phyloP scores from a whole-genome alignment of 2,888 invertebrate species.

The Sturmia bella region DNA sequence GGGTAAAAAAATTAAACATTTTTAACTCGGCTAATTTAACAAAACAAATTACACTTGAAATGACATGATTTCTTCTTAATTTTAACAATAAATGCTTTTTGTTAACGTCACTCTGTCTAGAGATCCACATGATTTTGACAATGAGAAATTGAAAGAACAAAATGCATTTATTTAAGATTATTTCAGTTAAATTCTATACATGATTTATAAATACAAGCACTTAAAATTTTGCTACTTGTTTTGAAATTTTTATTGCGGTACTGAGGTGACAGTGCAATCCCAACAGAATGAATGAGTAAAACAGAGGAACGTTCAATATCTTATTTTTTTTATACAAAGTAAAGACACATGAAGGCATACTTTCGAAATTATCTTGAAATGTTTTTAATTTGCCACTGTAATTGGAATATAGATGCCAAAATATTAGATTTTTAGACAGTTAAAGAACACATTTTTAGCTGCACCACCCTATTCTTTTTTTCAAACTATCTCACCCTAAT shows the following conservation, averaged over 20 bases:
- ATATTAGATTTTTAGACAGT: too few species aligned
- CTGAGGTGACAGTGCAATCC: not conserved
- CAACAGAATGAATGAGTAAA: not conserved
- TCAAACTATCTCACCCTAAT: too few species aligned
- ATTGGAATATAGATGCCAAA: too few species aligned
- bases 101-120: constrained; percentile 37
- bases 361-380: too few species aligned
- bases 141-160: not conserved
- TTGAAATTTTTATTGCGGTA: not conserved
- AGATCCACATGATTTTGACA: constrained; percentile 29
- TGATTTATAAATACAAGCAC: not conserved
- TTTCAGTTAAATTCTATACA: constrained; percentile 34
- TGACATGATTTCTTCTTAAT: constrained; percentile 59
- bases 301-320: too few species aligned
- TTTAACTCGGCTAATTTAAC: constrained; percentile 58
- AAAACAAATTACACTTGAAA: constrained; percentile 66
- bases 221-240: constrained; percentile 7
- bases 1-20: constrained; percentile 22
- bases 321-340: too few species aligned
- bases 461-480: too few species aligned
- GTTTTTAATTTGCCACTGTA: too few species aligned
- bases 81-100: constrained; percentile 55
- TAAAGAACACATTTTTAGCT: too few species aligned
- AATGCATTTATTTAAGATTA: constrained; percentile 20
- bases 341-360: too few species aligned